These are phyloP conservation scores for Enteromius mattozi DNA, from an alignment of 2,797 vertebrate genomes.

Conservation along the genomic window DNA sequence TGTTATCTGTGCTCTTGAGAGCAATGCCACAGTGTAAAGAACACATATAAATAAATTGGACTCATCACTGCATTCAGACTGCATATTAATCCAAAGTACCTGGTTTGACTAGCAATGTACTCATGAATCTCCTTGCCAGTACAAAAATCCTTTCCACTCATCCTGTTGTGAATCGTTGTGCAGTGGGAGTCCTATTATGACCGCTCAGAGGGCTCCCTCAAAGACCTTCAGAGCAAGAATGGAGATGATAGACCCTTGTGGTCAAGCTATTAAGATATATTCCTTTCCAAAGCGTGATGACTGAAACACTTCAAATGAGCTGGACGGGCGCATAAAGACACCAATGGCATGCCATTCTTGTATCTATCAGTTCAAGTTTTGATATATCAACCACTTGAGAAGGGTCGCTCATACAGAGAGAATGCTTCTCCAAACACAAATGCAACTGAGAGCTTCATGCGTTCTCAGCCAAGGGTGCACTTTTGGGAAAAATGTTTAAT, in stretches of 20 bases:
- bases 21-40: conserved; percentile 73
- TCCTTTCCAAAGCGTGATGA: conserved; percentile 80
- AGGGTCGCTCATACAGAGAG: conserved; percentile 63
- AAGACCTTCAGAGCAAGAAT: conserved; percentile 83
- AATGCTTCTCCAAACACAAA: conserved; percentile 64
- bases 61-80: conserved; percentile 78
- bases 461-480: conserved; percentile 77
- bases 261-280: conserved; percentile 86
- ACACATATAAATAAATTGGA: conserved; percentile 84
- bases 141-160: conserved; percentile 82
- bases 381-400: conserved; percentile 82
- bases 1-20: conserved; percentile 74
- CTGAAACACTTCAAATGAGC: conserved; percentile 82
- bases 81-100: conserved; percentile 81
- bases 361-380: conserved; percentile 87
- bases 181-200: conserved; percentile 80
- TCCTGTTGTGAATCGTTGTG: conserved; percentile 78
- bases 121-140: conserved; percentile 76
- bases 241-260: conserved; percentile 80
- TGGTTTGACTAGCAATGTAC: conserved; percentile 81
- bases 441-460: conserved; percentile 62
- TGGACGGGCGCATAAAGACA: conserved; percentile 76
- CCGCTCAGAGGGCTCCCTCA: conserved; percentile 79
- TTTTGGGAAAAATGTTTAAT: conserved; percentile 81
- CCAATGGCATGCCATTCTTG: conserved; percentile 78